These are phyloP conservation scores for Alviniconcha strummeri DNA, from an alignment of 2,888 invertebrate species.

Conservation along the genomic window DNA sequence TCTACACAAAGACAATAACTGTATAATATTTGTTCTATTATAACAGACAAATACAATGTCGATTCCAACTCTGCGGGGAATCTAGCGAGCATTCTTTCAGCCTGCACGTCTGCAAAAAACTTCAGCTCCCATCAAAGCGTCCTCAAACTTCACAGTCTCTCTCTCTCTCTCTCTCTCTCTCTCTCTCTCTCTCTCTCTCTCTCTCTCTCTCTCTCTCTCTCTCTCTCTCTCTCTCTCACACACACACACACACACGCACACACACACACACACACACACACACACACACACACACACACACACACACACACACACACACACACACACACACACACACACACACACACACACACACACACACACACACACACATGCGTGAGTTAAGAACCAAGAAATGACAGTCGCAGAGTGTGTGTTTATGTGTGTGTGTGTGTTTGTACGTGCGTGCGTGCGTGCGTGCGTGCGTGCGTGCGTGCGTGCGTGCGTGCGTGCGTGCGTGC, in stretches of 20 bases:
- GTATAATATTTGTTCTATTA: no score
- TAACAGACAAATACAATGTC: no score
- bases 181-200: background rate
- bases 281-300: background rate
- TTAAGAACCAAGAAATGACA: background rate
- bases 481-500: conserved; percentile 7
- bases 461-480: conserved; percentile 11
- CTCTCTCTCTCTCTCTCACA: background rate
- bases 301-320: background rate
- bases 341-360: background rate
- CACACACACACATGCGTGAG: background rate
- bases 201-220: background rate
- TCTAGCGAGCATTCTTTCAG: no score
- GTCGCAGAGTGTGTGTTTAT: background rate
- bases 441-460: conserved; percentile 9
- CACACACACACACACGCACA: background rate
- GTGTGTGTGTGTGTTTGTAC: conserved; percentile 13
- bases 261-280: background rate
- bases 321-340: background rate
- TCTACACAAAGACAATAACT: no score
- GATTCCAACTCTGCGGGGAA: no score
- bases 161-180: background rate
- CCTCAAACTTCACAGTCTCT: no score
- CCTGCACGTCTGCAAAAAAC: no score
- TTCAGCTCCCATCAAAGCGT: no score